Conservation (phyloP, 2,888 invertebrate species). For the Slavum lentiscoides region DNA sequence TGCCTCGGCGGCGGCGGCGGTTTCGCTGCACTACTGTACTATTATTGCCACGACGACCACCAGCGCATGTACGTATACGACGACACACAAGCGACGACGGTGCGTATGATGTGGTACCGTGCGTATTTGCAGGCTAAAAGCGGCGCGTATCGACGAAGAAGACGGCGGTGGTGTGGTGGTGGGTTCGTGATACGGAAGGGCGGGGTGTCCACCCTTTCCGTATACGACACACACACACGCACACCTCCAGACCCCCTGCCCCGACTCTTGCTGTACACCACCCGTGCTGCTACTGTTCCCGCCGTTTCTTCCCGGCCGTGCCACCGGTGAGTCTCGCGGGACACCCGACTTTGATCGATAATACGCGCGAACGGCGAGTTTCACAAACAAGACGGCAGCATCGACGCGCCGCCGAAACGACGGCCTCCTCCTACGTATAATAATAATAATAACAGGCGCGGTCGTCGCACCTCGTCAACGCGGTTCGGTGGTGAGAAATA, state of each 20-base stretch:
- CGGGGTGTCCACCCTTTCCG: slow-evolving; percentile 41
- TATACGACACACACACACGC: slow-evolving; percentile 11
- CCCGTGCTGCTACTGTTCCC: neutral
- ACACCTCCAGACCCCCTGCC: neutral
- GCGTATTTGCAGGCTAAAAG: neutral
- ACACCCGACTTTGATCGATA: slow-evolving; percentile 41
- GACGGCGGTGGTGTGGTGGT: neutral
- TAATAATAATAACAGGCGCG: too few relatives aligned
- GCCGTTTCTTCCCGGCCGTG: neutral
- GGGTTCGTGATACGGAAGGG: neutral
- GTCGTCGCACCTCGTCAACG: neutral
- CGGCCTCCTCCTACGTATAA: neutral
- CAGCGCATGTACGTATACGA: neutral
- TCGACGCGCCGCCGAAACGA: neutral
- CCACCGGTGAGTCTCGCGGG: neutral
- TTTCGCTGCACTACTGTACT: neutral
- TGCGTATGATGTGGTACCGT: neutral
- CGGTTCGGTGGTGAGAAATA: neutral
- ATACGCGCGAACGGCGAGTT: slow-evolving; percentile 1
- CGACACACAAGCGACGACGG: too few relatives aligned
- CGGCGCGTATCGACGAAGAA: slow-evolving; percentile 14
- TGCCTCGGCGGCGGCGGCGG: slow-evolving; percentile 12
- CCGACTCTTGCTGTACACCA: neutral
- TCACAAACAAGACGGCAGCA: neutral
- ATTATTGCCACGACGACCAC: neutral